Percentiles rank a stretch among this genome's conserved stretches.
These are phyloP conservation scores for Tricholaema leucomelas DNA, from an alignment of 2,113 vertebrate species.

Conservation along the genomic window DNA sequence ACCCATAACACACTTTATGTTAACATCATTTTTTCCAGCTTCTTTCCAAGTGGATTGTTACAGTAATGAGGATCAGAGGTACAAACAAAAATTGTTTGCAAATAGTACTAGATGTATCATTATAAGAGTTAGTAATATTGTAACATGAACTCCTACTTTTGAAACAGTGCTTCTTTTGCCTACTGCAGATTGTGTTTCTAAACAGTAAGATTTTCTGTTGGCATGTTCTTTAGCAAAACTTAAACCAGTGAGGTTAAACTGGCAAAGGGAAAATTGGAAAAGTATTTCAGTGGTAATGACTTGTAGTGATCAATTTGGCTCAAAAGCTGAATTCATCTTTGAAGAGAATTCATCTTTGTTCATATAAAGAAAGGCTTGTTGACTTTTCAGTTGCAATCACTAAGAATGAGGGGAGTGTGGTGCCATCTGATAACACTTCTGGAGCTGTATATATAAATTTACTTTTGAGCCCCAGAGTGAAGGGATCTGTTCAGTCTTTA, in stretches of 20 bases:
- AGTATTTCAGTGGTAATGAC: not conserved
- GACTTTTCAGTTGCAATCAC: not conserved
- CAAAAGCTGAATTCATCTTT: not conserved
- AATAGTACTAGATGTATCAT: not conserved
- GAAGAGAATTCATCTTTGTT: not conserved
- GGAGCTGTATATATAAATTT: not conserved
- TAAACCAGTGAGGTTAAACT: not conserved
- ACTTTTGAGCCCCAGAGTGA: not conserved
- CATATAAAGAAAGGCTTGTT: conserved; percentile 30
- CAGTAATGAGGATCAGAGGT: not conserved
- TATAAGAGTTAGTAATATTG: not conserved
- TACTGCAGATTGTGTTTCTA: not conserved
- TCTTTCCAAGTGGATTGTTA: not conserved
- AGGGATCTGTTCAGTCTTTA: not conserved
- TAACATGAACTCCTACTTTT: not conserved
- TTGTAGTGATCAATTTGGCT: not conserved
- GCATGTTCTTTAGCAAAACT: not conserved
- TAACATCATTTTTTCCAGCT: not conserved
- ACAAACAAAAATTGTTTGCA: not conserved
- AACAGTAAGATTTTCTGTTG: not conserved
- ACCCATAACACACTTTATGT: not conserved
- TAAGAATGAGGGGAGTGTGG: not conserved
- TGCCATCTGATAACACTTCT: conserved; percentile 7
- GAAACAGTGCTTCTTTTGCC: not conserved
- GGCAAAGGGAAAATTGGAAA: not conserved